Base-by-base conservation (phyloP, 2,113 vertebrate genomes). In the Thunnus thynnus region DNA sequence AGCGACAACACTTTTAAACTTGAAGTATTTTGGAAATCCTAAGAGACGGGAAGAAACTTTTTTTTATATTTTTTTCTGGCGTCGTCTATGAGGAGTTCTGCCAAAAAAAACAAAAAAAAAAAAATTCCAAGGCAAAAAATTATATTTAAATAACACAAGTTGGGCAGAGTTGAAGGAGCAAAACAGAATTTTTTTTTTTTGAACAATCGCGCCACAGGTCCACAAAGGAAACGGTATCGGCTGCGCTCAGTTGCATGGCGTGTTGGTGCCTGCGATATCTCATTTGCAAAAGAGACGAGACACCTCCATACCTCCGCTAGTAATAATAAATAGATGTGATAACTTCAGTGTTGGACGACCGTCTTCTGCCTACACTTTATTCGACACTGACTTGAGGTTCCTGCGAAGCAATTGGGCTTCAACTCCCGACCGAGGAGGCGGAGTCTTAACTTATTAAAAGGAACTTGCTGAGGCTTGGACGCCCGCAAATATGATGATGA, bases 401-500 rank as follows among this genome's bases (percentile, higher is more conserved):
- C 85, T 72, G 77, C 84, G 86, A 92, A 92, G 89, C 86, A 90
- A 91, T 85, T 88, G 89, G 88, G 88, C 93, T 94, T 91, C 86
- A 93, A 93, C 91, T 94, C 89, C 92, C 72, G 73, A 78, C 78
- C 85, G 88, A 93, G 94, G 92, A 95, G 95, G 95, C 94, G 95
- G 95, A 94, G 95, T 94, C 95, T 93, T 91, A 93, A 94, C 92
- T 95, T 95, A 94, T 95, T 94, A 95, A 94, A 94, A 95, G 92
- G 91, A 94, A 93, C 92, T 94, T 92, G 93, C 92, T 60, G 92
- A 88, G 89, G 89, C 92, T 93, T 56, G 91, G 86, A 93, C 87
- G 86, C 87, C 94, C 60, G 94, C 94, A 94, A 96, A 94, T 87
- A 98, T 96, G 96, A 98, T 98, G 97, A 99, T 99, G 97, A 99